These are phyloP conservation scores for Epinotia ramella DNA, from an alignment of 2,888 invertebrate species.

Conservation along the genomic window DNA sequence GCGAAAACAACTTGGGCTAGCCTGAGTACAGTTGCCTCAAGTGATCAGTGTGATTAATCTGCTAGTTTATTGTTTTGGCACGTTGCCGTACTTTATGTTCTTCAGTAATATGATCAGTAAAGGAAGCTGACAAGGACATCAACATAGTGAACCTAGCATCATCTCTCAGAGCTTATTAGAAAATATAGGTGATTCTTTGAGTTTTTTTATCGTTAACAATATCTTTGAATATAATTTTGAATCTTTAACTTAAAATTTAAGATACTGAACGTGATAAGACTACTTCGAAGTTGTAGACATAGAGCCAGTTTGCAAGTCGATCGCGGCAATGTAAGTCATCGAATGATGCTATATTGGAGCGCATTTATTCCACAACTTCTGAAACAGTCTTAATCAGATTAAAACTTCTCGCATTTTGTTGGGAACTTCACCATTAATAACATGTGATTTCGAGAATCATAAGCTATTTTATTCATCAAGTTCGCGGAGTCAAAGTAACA, in stretches of 20 bases:
- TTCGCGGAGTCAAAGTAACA: background rate
- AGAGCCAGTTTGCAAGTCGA: slow-evolving; percentile 27
- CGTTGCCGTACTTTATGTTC: slow-evolving; percentile 33
- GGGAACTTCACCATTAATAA: slow-evolving; percentile 38
- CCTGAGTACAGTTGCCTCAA: slow-evolving; percentile 41
- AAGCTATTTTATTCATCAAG: slow-evolving; percentile 35
- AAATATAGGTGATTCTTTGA: no score
- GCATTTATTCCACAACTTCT: slow-evolving; percentile 36
- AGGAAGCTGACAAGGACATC: background rate
- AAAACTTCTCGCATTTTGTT: slow-evolving; percentile 39
- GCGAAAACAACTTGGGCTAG: slow-evolving; percentile 35
- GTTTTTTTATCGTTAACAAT: background rate
- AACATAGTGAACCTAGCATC: background rate
- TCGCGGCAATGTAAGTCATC: slow-evolving; percentile 31
- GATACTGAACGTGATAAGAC: slow-evolving; percentile 4
- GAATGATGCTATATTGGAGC: slow-evolving; percentile 39
- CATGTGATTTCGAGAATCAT: slow-evolving; percentile 36
- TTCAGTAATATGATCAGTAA: slow-evolving; percentile 1
- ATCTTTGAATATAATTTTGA: background rate
- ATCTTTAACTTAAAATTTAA: background rate
- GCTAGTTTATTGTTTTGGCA: slow-evolving; percentile 42
- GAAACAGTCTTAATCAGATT: slow-evolving; percentile 41
- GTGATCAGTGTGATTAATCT: slow-evolving; percentile 43
- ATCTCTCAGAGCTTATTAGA: background rate
- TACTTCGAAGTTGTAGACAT: background rate